Conservation (phyloP, 2,113 vertebrate species). For the Paradoxurus hermaphroditus region DNA sequence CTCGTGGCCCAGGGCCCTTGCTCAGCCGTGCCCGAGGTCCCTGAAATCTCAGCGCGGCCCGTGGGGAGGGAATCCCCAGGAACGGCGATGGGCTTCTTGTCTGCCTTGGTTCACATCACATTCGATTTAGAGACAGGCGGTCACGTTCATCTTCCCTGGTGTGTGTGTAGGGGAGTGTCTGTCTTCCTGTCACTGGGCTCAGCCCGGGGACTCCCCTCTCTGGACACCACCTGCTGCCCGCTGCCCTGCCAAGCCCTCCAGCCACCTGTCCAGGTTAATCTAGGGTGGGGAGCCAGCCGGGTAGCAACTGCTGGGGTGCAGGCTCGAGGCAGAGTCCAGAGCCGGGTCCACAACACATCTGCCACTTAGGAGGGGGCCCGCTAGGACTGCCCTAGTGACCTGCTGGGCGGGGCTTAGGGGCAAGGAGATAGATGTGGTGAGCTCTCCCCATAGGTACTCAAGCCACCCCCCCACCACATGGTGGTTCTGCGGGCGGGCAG, state of each 20-base stretch:
- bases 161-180: no score
- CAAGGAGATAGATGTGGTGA: neutral
- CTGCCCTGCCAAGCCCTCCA: neutral
- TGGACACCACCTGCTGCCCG: neutral
- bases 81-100: neutral
- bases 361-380: neutral
- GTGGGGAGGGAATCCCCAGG: neutral
- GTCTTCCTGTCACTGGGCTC: neutral
- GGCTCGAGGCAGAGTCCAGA: neutral
- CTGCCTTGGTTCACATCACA: neutral
- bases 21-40: neutral
- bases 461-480: rapidly evolving
- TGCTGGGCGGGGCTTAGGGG: neutral
- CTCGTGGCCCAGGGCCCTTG: neutral
- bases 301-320: neutral
- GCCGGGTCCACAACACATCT: neutral
- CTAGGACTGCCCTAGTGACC: neutral
- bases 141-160: neutral
- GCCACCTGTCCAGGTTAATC: neutral
- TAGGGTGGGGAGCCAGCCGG: neutral
- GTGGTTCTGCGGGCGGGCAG: neutral
- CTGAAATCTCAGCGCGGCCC: neutral
- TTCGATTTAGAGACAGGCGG: no score
- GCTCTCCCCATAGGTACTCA: neutral
- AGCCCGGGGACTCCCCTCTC: neutral